Evolutionary conservation across 1,140 invertebrate genomes (phyloP).

Genomic region (Tetragnatha versicolor): DNA sequence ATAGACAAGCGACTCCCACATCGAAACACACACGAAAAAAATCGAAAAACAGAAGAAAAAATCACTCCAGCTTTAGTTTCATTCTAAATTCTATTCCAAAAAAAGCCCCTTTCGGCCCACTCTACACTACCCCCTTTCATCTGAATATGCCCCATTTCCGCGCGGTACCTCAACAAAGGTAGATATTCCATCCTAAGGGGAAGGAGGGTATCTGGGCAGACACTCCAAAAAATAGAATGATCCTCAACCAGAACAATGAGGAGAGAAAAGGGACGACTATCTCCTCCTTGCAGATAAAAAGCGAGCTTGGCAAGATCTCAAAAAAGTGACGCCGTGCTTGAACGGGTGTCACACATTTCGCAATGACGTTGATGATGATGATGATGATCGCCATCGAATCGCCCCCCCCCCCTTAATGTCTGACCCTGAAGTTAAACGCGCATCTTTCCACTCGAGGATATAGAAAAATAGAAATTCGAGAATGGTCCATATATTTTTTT

Average conservation of each 20-base stretch:
- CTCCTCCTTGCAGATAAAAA: slow-evolving; percentile 11
- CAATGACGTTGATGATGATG: slow-evolving; percentile 49
- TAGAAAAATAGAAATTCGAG: neutral
- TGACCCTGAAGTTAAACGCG: slow-evolving; percentile 39
- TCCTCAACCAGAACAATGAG: slow-evolving; percentile 5
- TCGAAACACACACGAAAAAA: too few relatives aligned
- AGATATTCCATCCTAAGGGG: neutral
- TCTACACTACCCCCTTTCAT: neutral
- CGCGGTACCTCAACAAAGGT: slow-evolving; percentile 34
- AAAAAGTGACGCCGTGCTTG: slow-evolving; percentile 43
- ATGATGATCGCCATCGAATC: slow-evolving; percentile 3
- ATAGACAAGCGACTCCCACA: too few relatives aligned
- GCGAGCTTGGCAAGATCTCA: slow-evolving; percentile 23
- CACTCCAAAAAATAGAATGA: neutral
- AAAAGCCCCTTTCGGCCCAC: neutral
- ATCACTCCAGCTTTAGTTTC: slow-evolving; percentile 29
- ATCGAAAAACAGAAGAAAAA: neutral
- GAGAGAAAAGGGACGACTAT: too few relatives aligned
- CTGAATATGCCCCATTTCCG: slow-evolving; percentile 32
- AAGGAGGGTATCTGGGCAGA: neutral
- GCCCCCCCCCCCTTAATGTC: neutral
- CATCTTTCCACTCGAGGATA: neutral
- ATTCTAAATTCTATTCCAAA: slow-evolving; percentile 27
- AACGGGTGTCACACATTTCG: slow-evolving; percentile 34
- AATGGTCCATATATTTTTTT: neutral